phyloP scores from a whole-genome alignment of 2,888 invertebrate genomes.

The Eupeodes luniger region DNA sequence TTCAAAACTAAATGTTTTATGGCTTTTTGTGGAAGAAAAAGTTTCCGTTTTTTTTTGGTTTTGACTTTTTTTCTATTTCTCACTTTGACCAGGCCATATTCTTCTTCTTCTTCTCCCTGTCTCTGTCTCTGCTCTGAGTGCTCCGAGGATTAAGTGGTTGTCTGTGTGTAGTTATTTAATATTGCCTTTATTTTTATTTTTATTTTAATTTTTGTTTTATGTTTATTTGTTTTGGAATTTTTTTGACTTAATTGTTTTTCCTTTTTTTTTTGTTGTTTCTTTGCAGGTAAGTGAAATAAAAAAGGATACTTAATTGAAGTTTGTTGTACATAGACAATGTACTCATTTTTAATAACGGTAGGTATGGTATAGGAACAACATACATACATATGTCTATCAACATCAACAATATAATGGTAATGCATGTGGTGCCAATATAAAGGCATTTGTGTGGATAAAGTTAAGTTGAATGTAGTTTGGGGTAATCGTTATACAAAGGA shows the following conservation, averaged over 20 bases:
- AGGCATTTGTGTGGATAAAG: no score
- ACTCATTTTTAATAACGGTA: background rate
- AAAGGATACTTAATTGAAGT: slow-evolving; percentile 50
- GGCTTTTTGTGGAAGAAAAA: slow-evolving; percentile 28
- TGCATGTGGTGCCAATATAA: no score
- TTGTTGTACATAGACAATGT: slow-evolving; percentile 12
- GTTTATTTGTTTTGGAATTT: slow-evolving; percentile 1
- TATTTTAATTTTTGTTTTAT: slow-evolving; percentile 15
- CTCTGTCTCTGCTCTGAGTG: no score
- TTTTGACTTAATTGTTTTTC: slow-evolving; percentile 33
- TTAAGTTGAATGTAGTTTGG: background rate
- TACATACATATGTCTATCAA: no score
- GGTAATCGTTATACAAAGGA: no score
- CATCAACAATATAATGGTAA: background rate
- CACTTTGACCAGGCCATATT: slow-evolving; percentile 22
- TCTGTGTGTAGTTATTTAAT: slow-evolving; percentile 7
- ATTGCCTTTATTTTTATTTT: slow-evolving; percentile 25
- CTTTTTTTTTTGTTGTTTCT: slow-evolving; percentile 24
- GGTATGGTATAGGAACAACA: no score
- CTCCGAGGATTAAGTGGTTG: slow-evolving; percentile 43
- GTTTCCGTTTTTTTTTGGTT: background rate
- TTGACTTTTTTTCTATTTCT: slow-evolving; percentile 26
- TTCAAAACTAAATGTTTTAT: slow-evolving; percentile 55
- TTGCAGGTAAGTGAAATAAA: slow-evolving; percentile 63
- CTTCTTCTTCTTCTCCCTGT: background rate